A percentile compares a stretch with the other conserved stretches of the same genome.
These are phyloP conservation scores for Pipa parva DNA, from an alignment of 2,113 vertebrate genomes.

Conservation along the genomic window DNA sequence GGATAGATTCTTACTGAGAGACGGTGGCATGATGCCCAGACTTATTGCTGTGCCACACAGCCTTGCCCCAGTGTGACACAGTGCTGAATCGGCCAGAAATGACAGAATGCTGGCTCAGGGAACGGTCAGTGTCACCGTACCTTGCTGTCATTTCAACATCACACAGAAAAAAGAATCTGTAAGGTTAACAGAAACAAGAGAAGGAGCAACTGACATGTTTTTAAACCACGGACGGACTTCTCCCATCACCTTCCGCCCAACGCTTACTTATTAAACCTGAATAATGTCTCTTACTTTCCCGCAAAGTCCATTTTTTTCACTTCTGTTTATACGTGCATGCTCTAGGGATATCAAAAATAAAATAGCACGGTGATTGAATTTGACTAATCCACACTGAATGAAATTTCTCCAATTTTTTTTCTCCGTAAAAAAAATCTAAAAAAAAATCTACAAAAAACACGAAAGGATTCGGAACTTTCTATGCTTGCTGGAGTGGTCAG, in stretches of 20 bases:
- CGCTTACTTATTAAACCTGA: too few relatives aligned
- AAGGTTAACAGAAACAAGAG: constrained; percentile 1
- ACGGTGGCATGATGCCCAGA: constrained; percentile 19
- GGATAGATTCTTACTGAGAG: constrained; percentile 33
- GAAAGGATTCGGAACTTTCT: background rate
- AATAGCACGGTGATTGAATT: too few relatives aligned
- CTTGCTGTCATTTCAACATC: background rate
- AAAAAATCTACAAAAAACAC: too few relatives aligned
- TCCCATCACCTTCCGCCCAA: background rate
- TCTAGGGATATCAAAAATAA: too few relatives aligned
- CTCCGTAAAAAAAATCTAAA: too few relatives aligned
- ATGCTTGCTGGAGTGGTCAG: constrained; percentile 26
- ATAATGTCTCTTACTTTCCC: too few relatives aligned
- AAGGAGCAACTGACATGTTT: background rate
- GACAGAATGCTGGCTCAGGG: constrained; percentile 4
- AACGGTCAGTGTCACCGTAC: constrained; percentile 10
- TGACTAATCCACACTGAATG: too few relatives aligned
- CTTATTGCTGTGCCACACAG: constrained; percentile 11
- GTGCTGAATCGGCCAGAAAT: constrained; percentile 17
- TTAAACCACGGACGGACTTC: background rate
- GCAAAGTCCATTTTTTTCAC: too few relatives aligned
- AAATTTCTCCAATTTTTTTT: too few relatives aligned
- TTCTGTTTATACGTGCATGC: too few relatives aligned
- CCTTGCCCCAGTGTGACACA: constrained; percentile 20
- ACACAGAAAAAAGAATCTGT: background rate